A percentile compares a stretch with the other conserved stretches of the same genome.
phyloP scores from a whole-genome alignment of 2,888 invertebrate genomes.

The Drosophila pullipes region DNA sequence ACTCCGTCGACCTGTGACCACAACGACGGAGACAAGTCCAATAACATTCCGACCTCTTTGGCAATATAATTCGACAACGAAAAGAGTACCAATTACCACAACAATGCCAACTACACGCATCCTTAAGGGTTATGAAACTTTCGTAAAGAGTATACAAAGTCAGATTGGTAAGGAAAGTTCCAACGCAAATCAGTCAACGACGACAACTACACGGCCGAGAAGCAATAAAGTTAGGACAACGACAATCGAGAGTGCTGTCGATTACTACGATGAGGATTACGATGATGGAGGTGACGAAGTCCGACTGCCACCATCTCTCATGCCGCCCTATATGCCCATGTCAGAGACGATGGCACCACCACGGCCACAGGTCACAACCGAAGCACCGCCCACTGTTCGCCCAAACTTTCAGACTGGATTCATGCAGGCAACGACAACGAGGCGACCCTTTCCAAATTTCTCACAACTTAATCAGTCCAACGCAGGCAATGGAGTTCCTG shows the following conservation, averaged over 20 bases:
- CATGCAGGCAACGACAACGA: slow-evolving; percentile 80
- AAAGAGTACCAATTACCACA: slow-evolving; percentile 6
- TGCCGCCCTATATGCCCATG: slow-evolving; percentile 89
- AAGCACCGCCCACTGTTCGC: slow-evolving; percentile 40
- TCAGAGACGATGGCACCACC: slow-evolving; percentile 86
- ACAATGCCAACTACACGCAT: slow-evolving; percentile 28
- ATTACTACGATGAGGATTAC: slow-evolving; percentile 83
- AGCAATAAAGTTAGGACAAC: slow-evolving; percentile 43
- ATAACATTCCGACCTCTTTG: slow-evolving; percentile 34
- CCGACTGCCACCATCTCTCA: slow-evolving; percentile 87
- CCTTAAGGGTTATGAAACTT: slow-evolving; percentile 82
- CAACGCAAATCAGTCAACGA: slow-evolving; percentile 17
- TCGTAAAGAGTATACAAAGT: slow-evolving; percentile 79
- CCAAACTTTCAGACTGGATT: slow-evolving; percentile 76
- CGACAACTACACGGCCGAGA: slow-evolving; percentile 10
- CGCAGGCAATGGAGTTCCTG: slow-evolving; percentile 75
- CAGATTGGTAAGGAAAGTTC: slow-evolving; percentile 57
- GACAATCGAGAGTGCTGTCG: slow-evolving; percentile 54
- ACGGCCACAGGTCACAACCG: slow-evolving; percentile 65
- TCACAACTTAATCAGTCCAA: slow-evolving; percentile 61
- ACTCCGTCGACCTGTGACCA: slow-evolving; percentile 42
- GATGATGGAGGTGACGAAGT: slow-evolving; percentile 86
- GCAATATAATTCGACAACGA: slow-evolving; percentile 19
- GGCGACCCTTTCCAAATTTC: slow-evolving; percentile 77
- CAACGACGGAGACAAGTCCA: slow-evolving; percentile 34